Conservation (phyloP, 2,888 invertebrate genomes). For the Malachius bipustulatus region DNA sequence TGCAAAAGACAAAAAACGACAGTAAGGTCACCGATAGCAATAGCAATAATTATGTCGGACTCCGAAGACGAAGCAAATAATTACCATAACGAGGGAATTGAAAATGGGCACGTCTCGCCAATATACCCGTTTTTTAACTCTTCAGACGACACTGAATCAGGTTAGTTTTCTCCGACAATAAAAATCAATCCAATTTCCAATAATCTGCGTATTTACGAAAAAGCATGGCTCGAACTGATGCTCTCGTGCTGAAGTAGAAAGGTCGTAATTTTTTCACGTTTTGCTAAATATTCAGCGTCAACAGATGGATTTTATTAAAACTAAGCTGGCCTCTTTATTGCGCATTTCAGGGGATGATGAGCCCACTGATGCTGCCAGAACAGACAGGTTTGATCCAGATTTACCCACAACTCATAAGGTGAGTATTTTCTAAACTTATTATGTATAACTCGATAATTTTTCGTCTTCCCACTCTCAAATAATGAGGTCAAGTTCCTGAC, state of each 20-base stretch:
- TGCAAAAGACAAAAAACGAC: slow-evolving; percentile 3
- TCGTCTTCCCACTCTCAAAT: too few species aligned
- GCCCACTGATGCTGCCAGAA: slow-evolving; percentile 12
- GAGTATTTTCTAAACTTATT: slow-evolving; percentile 12
- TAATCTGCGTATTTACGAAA: too few species aligned
- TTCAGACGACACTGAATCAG: slow-evolving; percentile 7
- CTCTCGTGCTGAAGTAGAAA: too few species aligned
- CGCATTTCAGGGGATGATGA: slow-evolving; percentile 22
- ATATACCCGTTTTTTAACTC: slow-evolving; percentile 9
- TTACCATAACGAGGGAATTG: slow-evolving; percentile 20
- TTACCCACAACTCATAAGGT: slow-evolving; percentile 34
- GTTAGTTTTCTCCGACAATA: too few species aligned
- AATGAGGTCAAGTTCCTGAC: too few species aligned
- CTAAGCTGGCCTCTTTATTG: slow-evolving; percentile 17
- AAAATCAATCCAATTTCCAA: too few species aligned
- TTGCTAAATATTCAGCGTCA: too few species aligned
- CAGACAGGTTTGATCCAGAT: slow-evolving; percentile 31
- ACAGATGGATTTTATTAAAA: too few species aligned
- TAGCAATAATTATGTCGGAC: slow-evolving; percentile 17
- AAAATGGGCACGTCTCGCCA: slow-evolving; percentile 27
- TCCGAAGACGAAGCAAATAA: slow-evolving; percentile 16
- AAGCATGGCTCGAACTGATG: too few species aligned
- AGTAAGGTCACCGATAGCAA: too few species aligned
- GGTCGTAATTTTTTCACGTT: too few species aligned
- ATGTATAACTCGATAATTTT: not conserved